These are phyloP conservation scores for Antechinus flavipes DNA, from an alignment of 2,113 vertebrate genomes.

Conservation along the genomic window DNA sequence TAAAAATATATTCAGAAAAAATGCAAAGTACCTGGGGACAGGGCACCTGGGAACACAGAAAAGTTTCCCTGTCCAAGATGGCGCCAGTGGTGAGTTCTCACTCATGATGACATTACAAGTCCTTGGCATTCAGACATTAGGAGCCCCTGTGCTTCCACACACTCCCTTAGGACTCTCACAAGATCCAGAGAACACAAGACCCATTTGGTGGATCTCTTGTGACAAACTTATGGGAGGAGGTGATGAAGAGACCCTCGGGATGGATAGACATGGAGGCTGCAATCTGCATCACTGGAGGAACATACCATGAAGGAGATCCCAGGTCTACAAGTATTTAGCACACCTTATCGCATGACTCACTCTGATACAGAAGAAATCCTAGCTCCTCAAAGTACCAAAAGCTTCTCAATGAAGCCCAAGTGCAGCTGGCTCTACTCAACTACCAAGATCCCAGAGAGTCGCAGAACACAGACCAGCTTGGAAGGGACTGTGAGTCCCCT, in stretches of 20 bases:
- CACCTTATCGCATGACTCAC: neutral
- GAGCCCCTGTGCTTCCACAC: neutral
- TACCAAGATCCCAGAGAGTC: neutral
- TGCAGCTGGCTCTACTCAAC: neutral
- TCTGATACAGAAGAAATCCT: neutral
- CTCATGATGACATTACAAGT: too few species aligned
- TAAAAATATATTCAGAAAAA: neutral
- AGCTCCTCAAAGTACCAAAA: neutral
- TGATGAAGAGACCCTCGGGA: neutral
- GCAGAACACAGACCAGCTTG: neutral
- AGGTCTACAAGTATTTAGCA: neutral
- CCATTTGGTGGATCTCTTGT: neutral
- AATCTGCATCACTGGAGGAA: neutral
- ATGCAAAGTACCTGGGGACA: neutral
- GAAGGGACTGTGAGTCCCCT: neutral
- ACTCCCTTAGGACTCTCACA: neutral
- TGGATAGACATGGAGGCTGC: neutral
- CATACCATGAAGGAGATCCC: neutral
- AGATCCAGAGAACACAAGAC: neutral
- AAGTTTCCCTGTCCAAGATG: neutral
- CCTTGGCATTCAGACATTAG: neutral
- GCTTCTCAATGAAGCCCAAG: neutral
- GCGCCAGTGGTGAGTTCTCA: neutral
- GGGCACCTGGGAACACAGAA: neutral
- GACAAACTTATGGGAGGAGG: neutral